Percentiles rank a stretch among this genome's conserved stretches.
Evolutionary conservation across 2,888 invertebrate genomes (phyloP).

Genomic region (Noctua pronuba): DNA sequence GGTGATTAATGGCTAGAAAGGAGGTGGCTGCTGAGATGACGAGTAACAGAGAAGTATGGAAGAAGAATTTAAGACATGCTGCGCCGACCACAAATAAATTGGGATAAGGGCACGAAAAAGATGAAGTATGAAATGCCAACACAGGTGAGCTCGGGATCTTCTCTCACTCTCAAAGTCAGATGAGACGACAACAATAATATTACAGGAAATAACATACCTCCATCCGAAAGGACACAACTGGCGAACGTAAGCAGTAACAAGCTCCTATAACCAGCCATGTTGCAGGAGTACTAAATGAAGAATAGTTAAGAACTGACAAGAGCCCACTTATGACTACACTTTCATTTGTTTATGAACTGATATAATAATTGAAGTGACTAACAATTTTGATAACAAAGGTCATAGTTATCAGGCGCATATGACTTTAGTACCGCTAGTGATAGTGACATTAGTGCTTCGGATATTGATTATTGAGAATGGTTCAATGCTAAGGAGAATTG

Average conservation of each 20-base stretch:
- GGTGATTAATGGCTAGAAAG: too few relatives aligned
- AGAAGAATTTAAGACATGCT: too few relatives aligned
- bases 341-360: slow-evolving; percentile 54
- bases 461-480: slow-evolving; percentile 19
- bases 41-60: too few relatives aligned
- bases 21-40: too few relatives aligned
- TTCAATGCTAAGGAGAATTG: slow-evolving; percentile 1
- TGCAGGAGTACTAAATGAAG: slow-evolving; percentile 26
- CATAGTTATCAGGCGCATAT: slow-evolving; percentile 70
- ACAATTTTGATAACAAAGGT: slow-evolving; percentile 73
- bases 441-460: slow-evolving; percentile 11
- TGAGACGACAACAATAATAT: neutral
- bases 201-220: slow-evolving; percentile 34
- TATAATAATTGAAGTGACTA: slow-evolving; percentile 55
- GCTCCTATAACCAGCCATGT: slow-evolving; percentile 43
- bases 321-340: slow-evolving; percentile 38
- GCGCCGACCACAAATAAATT: too few relatives aligned
- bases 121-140: neutral
- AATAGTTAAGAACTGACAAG: slow-evolving; percentile 33
- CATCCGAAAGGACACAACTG: slow-evolving; percentile 49
- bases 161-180: neutral
- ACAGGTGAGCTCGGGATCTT: neutral
- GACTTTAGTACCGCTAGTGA: slow-evolving; percentile 18
- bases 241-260: slow-evolving; percentile 42
- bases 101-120: too few relatives aligned